Conservation (phyloP, 1,140 invertebrate genomes). For the Cydia pomonella region DNA sequence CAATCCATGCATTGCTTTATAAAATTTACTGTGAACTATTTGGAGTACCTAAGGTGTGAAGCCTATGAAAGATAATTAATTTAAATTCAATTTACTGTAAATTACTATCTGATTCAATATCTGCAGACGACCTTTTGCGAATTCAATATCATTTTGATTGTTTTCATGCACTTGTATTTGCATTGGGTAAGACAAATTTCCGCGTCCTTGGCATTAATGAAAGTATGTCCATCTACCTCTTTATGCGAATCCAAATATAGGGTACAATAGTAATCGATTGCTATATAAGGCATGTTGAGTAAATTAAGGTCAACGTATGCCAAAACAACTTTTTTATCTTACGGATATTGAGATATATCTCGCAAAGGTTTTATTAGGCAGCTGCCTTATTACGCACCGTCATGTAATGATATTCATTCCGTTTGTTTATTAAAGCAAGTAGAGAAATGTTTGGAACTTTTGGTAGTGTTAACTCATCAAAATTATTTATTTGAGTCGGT, state of each 20-base stretch:
- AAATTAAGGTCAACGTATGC: slow-evolving; percentile 4
- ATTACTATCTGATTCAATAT: not conserved
- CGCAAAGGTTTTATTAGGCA: not conserved
- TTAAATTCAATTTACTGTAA: not conserved
- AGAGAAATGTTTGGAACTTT: not conserved
- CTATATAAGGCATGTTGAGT: not conserved
- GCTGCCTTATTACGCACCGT: not conserved
- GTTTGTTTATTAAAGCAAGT: not conserved
- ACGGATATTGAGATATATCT: not conserved
- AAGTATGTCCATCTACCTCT: slow-evolving; percentile 16
- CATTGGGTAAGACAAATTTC: slow-evolving; percentile 9
- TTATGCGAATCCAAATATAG: slow-evolving; percentile 16
- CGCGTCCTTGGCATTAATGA: slow-evolving; percentile 6
- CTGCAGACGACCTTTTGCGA: slow-evolving; percentile 20
- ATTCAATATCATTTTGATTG: slow-evolving; percentile 7
- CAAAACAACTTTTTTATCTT: not conserved
- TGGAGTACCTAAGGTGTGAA: not conserved
- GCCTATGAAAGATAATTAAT: not conserved
- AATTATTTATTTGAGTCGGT: not conserved
- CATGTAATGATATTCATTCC: not conserved
- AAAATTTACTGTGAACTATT: not conserved
- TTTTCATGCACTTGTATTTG: slow-evolving; percentile 31
- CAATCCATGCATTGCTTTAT: not conserved
- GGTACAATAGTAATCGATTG: not conserved
- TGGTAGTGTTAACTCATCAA: too few species aligned